Percentiles rank a stretch among this genome's conserved stretches.
Conservation (phyloP, 2,113 vertebrate genomes). For the Peromyscus polionotus region DNA sequence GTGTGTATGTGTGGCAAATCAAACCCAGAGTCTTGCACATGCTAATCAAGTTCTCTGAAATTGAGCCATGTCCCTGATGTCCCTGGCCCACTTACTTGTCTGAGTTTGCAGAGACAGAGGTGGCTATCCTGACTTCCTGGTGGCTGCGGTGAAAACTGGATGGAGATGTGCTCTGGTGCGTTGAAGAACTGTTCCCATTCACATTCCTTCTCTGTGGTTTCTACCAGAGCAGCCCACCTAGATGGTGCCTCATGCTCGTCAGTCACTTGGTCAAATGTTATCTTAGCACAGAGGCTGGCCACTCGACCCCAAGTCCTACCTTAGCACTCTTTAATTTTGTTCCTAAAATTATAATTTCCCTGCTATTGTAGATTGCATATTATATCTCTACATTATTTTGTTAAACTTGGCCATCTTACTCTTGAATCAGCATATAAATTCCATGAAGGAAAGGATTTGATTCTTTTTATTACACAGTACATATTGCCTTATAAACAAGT, state of each 20-base stretch:
- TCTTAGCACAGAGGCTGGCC: neutral
- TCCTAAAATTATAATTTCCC: neutral
- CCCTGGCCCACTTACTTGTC: neutral
- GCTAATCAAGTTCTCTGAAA: neutral
- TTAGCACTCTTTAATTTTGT: neutral
- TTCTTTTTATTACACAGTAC: neutral
- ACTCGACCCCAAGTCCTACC: neutral
- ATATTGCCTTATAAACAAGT: neutral
- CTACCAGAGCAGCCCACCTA: neutral
- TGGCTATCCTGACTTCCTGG: neutral
- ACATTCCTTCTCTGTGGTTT: neutral
- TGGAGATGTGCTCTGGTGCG: neutral
- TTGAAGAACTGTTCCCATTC: too few species aligned
- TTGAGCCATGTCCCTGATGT: neutral
- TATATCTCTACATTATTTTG: neutral
- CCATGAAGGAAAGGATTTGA: neutral
- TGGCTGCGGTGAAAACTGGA: neutral
- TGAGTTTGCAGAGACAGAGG: neutral
- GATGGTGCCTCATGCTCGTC: neutral
- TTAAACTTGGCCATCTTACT: neutral
- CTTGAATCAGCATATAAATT: neutral
- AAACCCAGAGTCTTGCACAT: neutral
- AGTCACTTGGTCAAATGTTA: neutral
- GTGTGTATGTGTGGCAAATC: neutral
- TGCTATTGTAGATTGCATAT: neutral